Percentiles rank a stretch among this genome's conserved stretches.
Conservation (phyloP, 2,797 vertebrate species). For the Craterocephalus amniculus region DNA sequence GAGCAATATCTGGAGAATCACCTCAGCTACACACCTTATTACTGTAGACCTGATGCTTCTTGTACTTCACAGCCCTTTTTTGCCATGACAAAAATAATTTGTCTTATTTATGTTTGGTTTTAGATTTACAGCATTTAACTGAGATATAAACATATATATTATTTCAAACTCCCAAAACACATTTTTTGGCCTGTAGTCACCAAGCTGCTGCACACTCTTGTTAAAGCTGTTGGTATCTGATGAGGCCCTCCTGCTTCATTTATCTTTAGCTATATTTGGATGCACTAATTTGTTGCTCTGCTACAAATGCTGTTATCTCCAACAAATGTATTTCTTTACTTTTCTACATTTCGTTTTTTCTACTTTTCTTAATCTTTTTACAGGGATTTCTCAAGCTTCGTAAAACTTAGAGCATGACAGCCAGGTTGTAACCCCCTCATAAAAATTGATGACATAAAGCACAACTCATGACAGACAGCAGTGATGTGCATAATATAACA, state of each 20-base stretch:
- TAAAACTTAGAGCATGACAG: constrained; percentile 10
- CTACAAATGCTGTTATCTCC: constrained; percentile 30
- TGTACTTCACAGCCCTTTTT: constrained; percentile 51
- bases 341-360: no score
- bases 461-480: constrained; percentile 54
- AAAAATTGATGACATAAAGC: constrained; percentile 60
- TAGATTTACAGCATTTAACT: constrained; percentile 23
- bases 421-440: constrained; percentile 47
- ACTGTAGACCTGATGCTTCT: constrained; percentile 51
- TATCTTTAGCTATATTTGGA: constrained; percentile 9
- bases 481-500: constrained; percentile 53
- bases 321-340: constrained; percentile 12
- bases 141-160: constrained; percentile 61
- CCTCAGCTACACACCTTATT: constrained; percentile 60
- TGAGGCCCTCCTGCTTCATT: constrained; percentile 65
- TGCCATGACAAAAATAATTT: constrained; percentile 47
- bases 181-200: no score
- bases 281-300: constrained; percentile 19
- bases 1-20: constrained; percentile 65
- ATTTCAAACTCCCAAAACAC: no score
- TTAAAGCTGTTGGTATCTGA: constrained; percentile 77
- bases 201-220: no score
- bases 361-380: constrained; percentile 7
- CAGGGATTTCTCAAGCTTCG: constrained; percentile 27
- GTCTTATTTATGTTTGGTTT: constrained; percentile 7